Evolutionary conservation across 2,888 invertebrate genomes (phyloP), one percentile per base, ranked within the genome.

Genomic region (Catocala sponsa): DNA sequence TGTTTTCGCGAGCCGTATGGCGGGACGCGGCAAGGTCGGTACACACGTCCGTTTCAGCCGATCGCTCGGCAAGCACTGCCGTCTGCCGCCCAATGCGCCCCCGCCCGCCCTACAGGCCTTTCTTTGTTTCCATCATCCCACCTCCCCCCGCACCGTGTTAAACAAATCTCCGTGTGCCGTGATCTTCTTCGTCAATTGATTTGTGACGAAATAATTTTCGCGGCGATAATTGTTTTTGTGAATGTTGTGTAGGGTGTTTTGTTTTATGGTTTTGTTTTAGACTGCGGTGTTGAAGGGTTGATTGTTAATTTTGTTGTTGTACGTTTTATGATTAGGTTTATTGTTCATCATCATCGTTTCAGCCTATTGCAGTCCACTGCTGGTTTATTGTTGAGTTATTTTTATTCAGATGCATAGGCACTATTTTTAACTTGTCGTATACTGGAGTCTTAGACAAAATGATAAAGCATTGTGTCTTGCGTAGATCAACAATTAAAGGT

Each of bases 91-190:
- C 88, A 79, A 79, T 73, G 72, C 74, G 77, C 79, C 90, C 91
- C 92, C 90, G 87, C 89, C 91, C 91, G 90, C 89, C 91, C 88
- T 83, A 84, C 84, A 86, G 83, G 77, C 75, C 86, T 91, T 92
- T 91, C 94, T 94, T 94, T 94, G 94, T 94, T 92, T 92, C 92
- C 87, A 88, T 85, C 63, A 82, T 84, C 87, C 87, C 35, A 5
- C 9, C 35, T 38, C 35, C 35, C 35, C 86, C 83, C 81, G 82
- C 81, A 76, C 61, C 85, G 87, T 87, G 76, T 77, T 73, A 78
- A 77, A 77, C 77, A 77, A 77, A 77, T 88, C 88, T 87, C 90
- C 91, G 91, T 90, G 91, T 91, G 91, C 91, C 82, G 85, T 81
- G 86, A 90, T 91, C 89, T 87, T 83, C 86, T 82, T 87, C 86